Conservation (phyloP, 2,797 vertebrate species). For the Remorina albescens region DNA sequence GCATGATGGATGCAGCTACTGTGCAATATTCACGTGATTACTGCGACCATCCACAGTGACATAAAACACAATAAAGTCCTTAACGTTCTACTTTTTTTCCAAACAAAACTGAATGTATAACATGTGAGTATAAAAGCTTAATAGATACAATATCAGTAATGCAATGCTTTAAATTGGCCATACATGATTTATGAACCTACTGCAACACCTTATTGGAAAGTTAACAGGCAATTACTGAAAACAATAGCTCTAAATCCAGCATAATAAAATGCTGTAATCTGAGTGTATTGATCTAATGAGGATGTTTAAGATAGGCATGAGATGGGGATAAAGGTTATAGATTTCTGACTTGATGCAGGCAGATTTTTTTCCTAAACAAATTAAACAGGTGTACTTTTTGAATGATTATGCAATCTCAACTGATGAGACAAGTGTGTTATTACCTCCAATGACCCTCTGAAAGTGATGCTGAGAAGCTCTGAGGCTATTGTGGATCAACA, state of each 20-base stretch:
- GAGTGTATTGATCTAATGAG: slow-evolving; percentile 33
- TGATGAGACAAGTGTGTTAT: slow-evolving; percentile 30
- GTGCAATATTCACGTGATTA: no score
- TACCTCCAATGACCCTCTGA: slow-evolving; percentile 49
- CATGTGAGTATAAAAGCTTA: slow-evolving; percentile 37
- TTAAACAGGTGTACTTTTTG: slow-evolving; percentile 21
- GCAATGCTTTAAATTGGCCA: slow-evolving; percentile 32
- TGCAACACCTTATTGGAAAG: slow-evolving; percentile 39
- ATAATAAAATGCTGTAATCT: slow-evolving; percentile 46
- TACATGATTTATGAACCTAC: slow-evolving; percentile 35
- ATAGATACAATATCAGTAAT: slow-evolving; percentile 48
- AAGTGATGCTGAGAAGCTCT: slow-evolving; percentile 59
- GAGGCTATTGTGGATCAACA: slow-evolving; percentile 43
- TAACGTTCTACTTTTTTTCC: no score
- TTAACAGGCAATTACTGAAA: slow-evolving; percentile 54
- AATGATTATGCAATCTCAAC: slow-evolving; percentile 45
- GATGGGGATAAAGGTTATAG: slow-evolving; percentile 9
- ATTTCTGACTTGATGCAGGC: neutral
- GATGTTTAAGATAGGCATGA: neutral
- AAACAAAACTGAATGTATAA: slow-evolving; percentile 23
- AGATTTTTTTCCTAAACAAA: slow-evolving; percentile 13
- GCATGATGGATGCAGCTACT: slow-evolving; percentile 5
- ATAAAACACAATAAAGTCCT: no score
- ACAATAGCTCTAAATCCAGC: slow-evolving; percentile 48
- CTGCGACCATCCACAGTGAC: no score